Conservation (phyloP, 2,888 invertebrate species). For the Phorcus lineatus region DNA sequence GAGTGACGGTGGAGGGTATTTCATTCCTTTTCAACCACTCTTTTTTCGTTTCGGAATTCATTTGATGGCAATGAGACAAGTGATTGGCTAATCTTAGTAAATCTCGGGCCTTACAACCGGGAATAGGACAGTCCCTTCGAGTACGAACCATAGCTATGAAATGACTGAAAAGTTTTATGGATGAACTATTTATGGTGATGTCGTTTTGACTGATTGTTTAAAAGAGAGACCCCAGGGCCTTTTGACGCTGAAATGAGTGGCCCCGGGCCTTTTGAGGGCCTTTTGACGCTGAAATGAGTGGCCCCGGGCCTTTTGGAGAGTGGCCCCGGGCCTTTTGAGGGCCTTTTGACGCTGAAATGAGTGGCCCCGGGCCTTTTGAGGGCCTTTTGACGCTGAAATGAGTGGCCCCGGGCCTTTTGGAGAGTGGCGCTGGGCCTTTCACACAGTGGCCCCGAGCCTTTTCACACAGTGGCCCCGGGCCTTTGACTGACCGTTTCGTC, state of each 20-base stretch:
- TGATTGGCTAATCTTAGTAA: not conserved
- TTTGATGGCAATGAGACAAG: not conserved
- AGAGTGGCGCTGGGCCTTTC: not conserved
- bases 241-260: slow-evolving; percentile 35
- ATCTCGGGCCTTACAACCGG: not conserved
- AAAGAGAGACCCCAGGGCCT: slow-evolving; percentile 2
- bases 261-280: not conserved
- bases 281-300: slow-evolving; percentile 29
- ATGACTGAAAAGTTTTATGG: not conserved
- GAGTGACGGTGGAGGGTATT: not conserved
- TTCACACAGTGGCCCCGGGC: not conserved
- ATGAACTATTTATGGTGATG: not conserved
- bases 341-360: slow-evolving; percentile 35
- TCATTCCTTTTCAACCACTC: not conserved
- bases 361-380: not conserved
- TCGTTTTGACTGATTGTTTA: slow-evolving; percentile 33
- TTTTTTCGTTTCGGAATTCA: not conserved
- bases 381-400: not conserved
- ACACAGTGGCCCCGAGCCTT: slow-evolving; percentile 24
- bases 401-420: not conserved
- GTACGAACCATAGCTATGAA: not conserved
- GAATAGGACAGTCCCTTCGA: slow-evolving; percentile 8
- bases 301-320: not conserved
- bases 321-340: not conserved
- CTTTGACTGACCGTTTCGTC: not conserved